A percentile compares a stretch with the other conserved stretches of the same genome.
Evolutionary conservation across 2,888 invertebrate species (phyloP).

Genomic region (Chalcosyrphus nemorum): DNA sequence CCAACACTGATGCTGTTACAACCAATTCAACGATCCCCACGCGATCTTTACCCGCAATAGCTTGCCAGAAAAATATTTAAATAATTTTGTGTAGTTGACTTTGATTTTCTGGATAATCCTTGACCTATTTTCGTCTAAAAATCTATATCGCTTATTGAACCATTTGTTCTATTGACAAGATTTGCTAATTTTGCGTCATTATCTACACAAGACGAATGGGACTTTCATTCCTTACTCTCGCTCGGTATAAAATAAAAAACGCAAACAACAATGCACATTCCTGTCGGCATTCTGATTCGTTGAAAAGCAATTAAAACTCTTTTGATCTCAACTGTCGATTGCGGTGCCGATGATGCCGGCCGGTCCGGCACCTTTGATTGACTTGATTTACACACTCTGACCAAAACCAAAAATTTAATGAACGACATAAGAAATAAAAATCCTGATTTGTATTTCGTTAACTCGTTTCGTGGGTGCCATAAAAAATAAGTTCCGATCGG

Average conservation of each 20-base stretch:
- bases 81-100: no score
- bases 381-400: conserved; percentile 62
- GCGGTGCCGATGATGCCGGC: conserved; percentile 31
- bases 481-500: conserved; percentile 43
- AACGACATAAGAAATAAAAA: conserved; percentile 53
- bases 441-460: conserved; percentile 59
- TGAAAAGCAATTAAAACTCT: conserved; percentile 71
- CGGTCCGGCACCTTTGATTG: conserved; percentile 71
- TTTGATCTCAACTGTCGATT: conserved; percentile 66
- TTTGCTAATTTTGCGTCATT: no score
- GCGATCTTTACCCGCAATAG: no score
- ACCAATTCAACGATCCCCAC: no score
- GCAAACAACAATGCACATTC: conserved; percentile 48
- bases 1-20: no score
- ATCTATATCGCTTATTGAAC: no score
- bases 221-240: conserved; percentile 31
- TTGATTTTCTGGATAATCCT: no score
- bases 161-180: no score
- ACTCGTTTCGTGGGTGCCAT: conserved; percentile 46
- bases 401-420: conserved; percentile 56
- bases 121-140: no score
- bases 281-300: conserved; percentile 53
- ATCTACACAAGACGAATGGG: no score
- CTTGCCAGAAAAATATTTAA: no score
- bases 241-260: conserved; percentile 11